Percentiles rank a stretch among this genome's conserved stretches.
These are phyloP conservation scores for Athene cunicularia DNA, from an alignment of 2,113 vertebrate species.

Conservation along the genomic window DNA sequence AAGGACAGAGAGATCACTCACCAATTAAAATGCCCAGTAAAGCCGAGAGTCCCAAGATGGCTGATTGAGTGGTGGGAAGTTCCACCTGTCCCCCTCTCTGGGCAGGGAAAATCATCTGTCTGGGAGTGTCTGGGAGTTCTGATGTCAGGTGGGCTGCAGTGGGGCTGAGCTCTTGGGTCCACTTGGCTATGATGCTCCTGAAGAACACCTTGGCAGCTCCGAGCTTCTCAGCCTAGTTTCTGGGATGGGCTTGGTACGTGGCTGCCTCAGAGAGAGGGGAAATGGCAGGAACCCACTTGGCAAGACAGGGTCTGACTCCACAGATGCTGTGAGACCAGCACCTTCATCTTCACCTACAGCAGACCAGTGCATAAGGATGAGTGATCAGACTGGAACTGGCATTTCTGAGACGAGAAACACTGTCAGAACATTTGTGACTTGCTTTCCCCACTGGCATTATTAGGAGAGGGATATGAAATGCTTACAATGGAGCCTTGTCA, in stretches of 20 bases:
- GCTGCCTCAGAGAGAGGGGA: background rate
- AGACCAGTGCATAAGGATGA: background rate
- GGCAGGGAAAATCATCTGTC: background rate
- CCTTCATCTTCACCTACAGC: background rate
- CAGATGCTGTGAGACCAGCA: background rate
- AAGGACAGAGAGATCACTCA: too few species aligned
- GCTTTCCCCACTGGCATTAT: background rate
- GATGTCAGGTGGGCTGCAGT: background rate
- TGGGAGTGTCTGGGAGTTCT: fast-evolving
- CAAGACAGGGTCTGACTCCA: background rate
- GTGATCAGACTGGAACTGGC: background rate
- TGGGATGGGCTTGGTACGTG: background rate
- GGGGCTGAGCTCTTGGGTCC: fast-evolving
- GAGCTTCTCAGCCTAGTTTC: background rate
- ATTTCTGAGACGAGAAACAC: background rate
- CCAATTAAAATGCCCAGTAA: background rate
- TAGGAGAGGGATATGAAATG: background rate
- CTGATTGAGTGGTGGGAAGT: background rate
- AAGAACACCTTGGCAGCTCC: background rate
- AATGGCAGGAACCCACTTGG: background rate
- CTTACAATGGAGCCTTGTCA: background rate
- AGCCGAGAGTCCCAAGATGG: background rate
- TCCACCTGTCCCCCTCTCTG: background rate
- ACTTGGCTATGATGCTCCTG: fast-evolving
- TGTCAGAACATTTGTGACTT: background rate